These are phyloP conservation scores for Dromococcyx pavoninus DNA, from an alignment of 2,797 vertebrate species.

Conservation along the genomic window DNA sequence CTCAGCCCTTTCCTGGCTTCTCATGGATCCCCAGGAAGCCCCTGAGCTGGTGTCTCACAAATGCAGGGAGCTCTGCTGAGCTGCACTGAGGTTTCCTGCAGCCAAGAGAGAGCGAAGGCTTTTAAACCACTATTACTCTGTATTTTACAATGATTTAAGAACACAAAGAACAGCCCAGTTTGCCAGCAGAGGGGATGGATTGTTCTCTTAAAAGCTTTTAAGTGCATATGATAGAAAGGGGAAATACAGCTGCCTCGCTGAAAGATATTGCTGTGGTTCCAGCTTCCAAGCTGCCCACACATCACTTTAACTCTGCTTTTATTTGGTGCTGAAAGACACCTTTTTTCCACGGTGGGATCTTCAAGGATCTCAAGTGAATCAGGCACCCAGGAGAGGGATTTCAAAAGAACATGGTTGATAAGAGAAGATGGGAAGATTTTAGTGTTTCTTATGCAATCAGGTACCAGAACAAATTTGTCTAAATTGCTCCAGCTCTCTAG, in stretches of 20 bases:
- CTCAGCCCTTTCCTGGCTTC: not conserved
- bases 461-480: not conserved
- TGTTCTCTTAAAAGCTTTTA: conserved; percentile 72
- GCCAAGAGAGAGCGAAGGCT: conserved; percentile 25
- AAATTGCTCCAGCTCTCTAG: not conserved
- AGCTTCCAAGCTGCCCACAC: conserved; percentile 21
- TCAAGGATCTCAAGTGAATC: not conserved
- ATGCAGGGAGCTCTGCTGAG: not conserved
- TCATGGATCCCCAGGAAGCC: conserved; percentile 10
- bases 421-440: not conserved
- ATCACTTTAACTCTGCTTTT: not conserved
- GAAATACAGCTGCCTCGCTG: conserved; percentile 51
- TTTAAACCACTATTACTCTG: conserved; percentile 47
- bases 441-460: not conserved
- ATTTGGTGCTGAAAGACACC: not conserved
- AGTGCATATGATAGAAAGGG: conserved; percentile 49
- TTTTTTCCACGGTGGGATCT: not conserved
- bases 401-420: not conserved
- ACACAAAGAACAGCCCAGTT: conserved; percentile 15
- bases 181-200: conserved; percentile 50
- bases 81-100: conserved; percentile 41
- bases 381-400: not conserved
- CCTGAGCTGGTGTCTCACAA: not conserved
- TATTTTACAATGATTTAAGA: conserved; percentile 69
- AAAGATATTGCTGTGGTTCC: conserved; percentile 33